Evolutionary conservation across 30 jellyfish, hydroid and myxozoan species (phyloP).

Genomic region (Chrysaora quinquecirrha): DNA sequence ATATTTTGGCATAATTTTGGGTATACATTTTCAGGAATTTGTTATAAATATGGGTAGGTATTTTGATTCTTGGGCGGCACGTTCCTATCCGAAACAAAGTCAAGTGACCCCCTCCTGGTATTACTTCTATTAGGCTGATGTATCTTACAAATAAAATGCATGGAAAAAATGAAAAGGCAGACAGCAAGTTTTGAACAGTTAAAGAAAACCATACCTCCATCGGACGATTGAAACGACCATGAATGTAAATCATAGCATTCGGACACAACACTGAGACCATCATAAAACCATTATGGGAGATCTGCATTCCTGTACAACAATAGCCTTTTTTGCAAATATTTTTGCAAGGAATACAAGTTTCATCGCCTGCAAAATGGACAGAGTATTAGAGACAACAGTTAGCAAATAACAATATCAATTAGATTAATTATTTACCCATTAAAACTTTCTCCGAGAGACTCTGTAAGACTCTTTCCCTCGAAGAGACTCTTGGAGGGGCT

Average conservation of each 20-base stretch:
- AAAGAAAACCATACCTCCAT: slow-evolving; percentile 23
- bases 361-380: slow-evolving; percentile 16
- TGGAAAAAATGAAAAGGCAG: not conserved
- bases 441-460: not conserved
- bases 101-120: not conserved
- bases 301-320: slow-evolving; percentile 56
- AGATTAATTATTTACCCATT: not conserved
- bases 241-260: slow-evolving; percentile 23
- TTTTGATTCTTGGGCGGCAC: too few species aligned
- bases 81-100: too few species aligned
- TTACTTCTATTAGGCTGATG: not conserved
- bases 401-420: not conserved
- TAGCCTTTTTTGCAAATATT: slow-evolving; percentile 35
- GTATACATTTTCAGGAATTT: too few species aligned
- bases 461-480: not conserved
- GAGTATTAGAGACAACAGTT: not conserved
- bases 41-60: too few species aligned
- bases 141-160: not conserved
- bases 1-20: too few species aligned
- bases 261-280: slow-evolving; percentile 34
- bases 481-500: not conserved
- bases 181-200: not conserved
- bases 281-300: slow-evolving; percentile 43
- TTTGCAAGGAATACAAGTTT: not conserved
- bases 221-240: not conserved